Evolutionary conservation across 2,888 invertebrate species (phyloP).

Genomic region (Metacarcinus magister): DNA sequence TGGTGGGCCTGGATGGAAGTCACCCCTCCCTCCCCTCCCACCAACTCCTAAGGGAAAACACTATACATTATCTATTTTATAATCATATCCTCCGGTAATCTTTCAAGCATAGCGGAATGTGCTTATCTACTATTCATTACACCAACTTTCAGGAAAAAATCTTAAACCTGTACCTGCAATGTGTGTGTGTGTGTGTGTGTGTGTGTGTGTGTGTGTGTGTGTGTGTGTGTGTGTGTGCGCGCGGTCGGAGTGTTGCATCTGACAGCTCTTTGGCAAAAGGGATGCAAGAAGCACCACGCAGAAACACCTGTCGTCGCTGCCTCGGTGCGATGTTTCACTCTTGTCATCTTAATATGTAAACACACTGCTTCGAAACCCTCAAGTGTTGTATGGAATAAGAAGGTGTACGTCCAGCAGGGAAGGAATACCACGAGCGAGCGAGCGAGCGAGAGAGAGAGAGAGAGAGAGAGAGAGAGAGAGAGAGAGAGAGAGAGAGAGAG

Average conservation of each 20-base stretch:
- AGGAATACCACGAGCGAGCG: slow-evolving; percentile 37
- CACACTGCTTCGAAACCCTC: neutral
- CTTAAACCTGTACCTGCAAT: neutral
- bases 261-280: slow-evolving; percentile 10
- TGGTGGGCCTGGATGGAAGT: neutral
- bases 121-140: neutral
- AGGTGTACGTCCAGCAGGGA: neutral
- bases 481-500: slow-evolving; percentile 49
- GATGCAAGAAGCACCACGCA: slow-evolving; percentile 36
- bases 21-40: neutral
- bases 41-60: neutral
- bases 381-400: neutral
- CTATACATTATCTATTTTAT: neutral
- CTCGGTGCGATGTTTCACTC: slow-evolving; percentile 55
- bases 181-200: slow-evolving; percentile 50
- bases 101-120: neutral
- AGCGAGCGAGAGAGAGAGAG: slow-evolving; percentile 54
- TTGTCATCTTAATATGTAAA: neutral
- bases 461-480: slow-evolving; percentile 59
- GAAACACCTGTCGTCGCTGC: slow-evolving; percentile 35
- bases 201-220: slow-evolving; percentile 60
- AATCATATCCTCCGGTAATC: neutral
- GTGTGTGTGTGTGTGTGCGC: slow-evolving; percentile 55
- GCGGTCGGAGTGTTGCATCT: neutral
- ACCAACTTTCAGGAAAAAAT: neutral